A percentile compares a stretch with the other conserved stretches of the same genome.
Evolutionary conservation across 2,888 invertebrate genomes (phyloP).

Genomic region (Metopia argyrocephala): DNA sequence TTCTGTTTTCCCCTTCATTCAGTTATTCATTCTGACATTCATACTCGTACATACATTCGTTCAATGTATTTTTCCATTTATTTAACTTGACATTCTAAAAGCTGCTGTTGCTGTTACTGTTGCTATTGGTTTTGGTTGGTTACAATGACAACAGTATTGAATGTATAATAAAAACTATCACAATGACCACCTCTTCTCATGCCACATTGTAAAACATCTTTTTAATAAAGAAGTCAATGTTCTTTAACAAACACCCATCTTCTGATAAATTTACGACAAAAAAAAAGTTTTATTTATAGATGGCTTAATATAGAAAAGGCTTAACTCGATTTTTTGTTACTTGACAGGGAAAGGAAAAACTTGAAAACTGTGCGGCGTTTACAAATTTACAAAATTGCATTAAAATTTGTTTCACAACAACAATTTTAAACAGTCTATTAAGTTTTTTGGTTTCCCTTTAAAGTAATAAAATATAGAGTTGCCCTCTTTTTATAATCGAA

Average conservation of each 20-base stretch:
- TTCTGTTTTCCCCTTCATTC: neutral
- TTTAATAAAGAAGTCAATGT: neutral
- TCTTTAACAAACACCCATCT: neutral
- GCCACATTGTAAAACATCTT: neutral
- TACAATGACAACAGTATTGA: conserved; percentile 34
- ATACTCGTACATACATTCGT: neutral
- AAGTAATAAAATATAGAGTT: no score
- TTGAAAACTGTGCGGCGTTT: neutral
- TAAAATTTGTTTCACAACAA: no score
- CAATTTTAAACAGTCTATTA: no score
- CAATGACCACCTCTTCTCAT: conserved; percentile 13
- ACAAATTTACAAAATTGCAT: neutral
- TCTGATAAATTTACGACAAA: neutral
- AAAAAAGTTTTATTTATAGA: neutral
- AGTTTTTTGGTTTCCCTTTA: no score
- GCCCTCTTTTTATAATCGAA: no score
- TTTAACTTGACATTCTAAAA: conserved; percentile 12
- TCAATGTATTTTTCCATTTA: conserved; percentile 10
- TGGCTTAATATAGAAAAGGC: no score
- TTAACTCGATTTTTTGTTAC: no score
- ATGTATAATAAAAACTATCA: neutral
- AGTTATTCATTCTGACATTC: neutral
- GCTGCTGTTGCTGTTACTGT: neutral
- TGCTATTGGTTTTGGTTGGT: conserved; percentile 2
- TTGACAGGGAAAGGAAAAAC: no score